Base-by-base conservation (phyloP, 2,113 vertebrate species). In the Anoura caudifer region DNA sequence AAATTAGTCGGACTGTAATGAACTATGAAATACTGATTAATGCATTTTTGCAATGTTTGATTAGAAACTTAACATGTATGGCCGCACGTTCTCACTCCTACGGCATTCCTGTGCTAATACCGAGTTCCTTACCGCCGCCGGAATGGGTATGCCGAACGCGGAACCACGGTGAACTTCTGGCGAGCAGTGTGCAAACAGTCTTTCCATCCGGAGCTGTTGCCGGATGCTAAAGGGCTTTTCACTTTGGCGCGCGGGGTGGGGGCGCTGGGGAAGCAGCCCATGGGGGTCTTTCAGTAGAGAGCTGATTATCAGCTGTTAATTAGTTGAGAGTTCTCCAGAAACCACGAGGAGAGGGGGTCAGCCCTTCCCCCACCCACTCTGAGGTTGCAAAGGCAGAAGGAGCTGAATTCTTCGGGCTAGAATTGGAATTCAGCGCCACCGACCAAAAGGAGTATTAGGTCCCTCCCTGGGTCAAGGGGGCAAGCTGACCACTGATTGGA, bases 11-110 rank as follows among this genome's bases (percentile, higher is more conserved):
- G 98, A 97, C 98, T 98, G 99, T 99, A 99, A 99, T 99, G 99
- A 99, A 98, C 98, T 99, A 99, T 99, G 99, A 99, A 99, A 99
- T 98, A 98, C 98, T 99, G 98, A 99, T 99, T 99, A 99, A 99
- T 99, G 98, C 98, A 97, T 98, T 98, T 99, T 98, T 97, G 96
- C 97, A 98, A 97, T 98, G 98, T 99, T 98, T 99, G 98, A 99
- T 99, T 98, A 99, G 98, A 98, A 98, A 98, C 97, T 96, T 98
- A 98, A 98, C 98, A 97, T 96, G 98, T 98, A 98, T 96, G 95
- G 97, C 88, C 87, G 97, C 94, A 95, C 90, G 90, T 98, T 98
- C 97, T 95, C 97, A 85, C 98, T 95, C 96, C 95, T 97, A 93
- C 63, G 92, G 91, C 76, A 91, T 97, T 98, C 98, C 72, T 79